Conservation (phyloP, 2,113 vertebrate species). For the Nerophis ophidion region DNA sequence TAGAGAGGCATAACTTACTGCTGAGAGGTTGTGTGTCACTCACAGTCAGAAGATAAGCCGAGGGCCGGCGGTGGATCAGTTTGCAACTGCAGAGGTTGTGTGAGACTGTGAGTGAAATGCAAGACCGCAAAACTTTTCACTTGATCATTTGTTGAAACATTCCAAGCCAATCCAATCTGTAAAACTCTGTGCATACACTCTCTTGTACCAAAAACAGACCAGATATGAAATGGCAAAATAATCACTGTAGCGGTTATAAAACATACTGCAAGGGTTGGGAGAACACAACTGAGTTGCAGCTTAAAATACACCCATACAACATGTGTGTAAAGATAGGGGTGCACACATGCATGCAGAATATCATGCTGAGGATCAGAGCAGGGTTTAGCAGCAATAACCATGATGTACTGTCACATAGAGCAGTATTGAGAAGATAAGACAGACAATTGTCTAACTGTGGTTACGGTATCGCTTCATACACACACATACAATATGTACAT, state of each 20-base stretch:
- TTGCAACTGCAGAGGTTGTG: too few species aligned
- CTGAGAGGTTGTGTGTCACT: too few species aligned
- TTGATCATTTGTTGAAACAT: conserved; percentile 18
- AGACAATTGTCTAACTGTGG: neutral
- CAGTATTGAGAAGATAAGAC: neutral
- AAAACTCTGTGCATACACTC: conserved; percentile 24
- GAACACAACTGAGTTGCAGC: conserved; percentile 7
- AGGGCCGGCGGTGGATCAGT: too few species aligned
- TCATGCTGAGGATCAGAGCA: conserved; percentile 14
- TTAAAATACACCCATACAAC: conserved; percentile 24
- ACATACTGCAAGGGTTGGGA: conserved; percentile 12
- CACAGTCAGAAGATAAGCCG: too few species aligned
- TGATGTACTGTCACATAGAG: neutral
- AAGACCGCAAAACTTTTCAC: conserved; percentile 1
- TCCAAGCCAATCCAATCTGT: conserved; percentile 9
- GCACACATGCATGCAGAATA: neutral
- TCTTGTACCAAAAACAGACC: conserved; percentile 37
- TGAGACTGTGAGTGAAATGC: neutral
- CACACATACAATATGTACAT: too few species aligned
- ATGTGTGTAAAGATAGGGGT: conserved; percentile 22
- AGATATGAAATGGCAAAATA: conserved; percentile 41
- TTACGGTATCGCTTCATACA: neutral
- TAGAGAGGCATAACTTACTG: too few species aligned
- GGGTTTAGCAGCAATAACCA: conserved; percentile 11
- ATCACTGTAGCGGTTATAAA: conserved; percentile 22